phyloP scores from a whole-genome alignment of 2,888 invertebrate genomes.

The Drosophila affinis region DNA sequence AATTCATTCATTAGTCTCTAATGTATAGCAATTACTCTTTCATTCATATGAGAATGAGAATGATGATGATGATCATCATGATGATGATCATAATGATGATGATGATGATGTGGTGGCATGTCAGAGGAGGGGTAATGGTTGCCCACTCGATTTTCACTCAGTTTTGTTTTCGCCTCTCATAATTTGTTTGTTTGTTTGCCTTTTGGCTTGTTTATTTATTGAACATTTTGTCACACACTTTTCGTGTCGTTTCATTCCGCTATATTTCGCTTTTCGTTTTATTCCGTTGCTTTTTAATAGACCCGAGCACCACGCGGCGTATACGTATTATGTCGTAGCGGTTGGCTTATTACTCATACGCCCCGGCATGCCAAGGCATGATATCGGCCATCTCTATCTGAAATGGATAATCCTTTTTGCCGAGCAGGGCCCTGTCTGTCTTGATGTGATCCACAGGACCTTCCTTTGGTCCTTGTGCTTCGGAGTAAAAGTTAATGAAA shows the following conservation, averaged over 20 bases:
- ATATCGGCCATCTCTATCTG: not conserved
- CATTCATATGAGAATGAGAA: constrained; percentile 7
- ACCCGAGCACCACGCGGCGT: constrained; percentile 49
- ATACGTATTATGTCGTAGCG: constrained; percentile 67
- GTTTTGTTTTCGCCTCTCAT: constrained; percentile 53
- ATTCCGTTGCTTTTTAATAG: constrained; percentile 40
- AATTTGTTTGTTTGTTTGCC: constrained; percentile 66
- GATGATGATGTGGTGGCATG: not conserved
- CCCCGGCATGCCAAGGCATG: constrained; percentile 46
- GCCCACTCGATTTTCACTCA: constrained; percentile 28
- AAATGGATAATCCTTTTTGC: not conserved
- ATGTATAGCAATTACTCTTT: constrained; percentile 22
- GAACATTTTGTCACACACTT: constrained; percentile 68
- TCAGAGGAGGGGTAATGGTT: constrained; percentile 24
- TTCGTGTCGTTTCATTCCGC: constrained; percentile 23
- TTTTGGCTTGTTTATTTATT: constrained; percentile 66
- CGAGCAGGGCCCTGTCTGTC: too few relatives aligned
- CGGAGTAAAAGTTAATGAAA: too few relatives aligned
- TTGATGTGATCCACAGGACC: too few relatives aligned
- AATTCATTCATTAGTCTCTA: constrained; percentile 20
- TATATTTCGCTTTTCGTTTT: not conserved
- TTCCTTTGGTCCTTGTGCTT: too few relatives aligned
- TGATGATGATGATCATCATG: too few relatives aligned
- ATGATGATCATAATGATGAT: not conserved
- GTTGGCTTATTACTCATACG: constrained; percentile 68